A percentile compares a stretch with the other conserved stretches of the same genome.
These are phyloP conservation scores for Galagoides demidoff DNA, from an alignment of 2,797 vertebrate species.

Conservation along the genomic window DNA sequence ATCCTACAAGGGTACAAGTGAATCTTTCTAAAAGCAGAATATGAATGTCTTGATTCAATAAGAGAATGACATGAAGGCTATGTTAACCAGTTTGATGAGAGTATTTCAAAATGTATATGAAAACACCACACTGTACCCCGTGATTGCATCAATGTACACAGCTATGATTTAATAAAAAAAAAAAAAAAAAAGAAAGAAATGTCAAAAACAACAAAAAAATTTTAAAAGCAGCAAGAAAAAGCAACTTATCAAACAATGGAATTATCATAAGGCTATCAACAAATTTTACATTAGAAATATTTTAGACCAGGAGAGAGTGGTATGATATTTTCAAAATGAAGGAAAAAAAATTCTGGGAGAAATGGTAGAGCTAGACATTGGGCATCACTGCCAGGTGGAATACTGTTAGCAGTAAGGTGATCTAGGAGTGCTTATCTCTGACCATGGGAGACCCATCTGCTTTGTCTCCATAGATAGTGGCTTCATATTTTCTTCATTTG, in stretches of 20 bases:
- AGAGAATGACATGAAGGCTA: too few species aligned
- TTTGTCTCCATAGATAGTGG: neutral
- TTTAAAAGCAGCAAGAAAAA: neutral
- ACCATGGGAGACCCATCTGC: neutral
- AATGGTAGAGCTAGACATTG: conserved; percentile 84
- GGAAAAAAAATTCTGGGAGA: too few species aligned
- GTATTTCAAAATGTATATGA: too few species aligned
- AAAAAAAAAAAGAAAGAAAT: neutral
- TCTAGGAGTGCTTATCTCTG: neutral
- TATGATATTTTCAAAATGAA: neutral
- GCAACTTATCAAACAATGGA: neutral
- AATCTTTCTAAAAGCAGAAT: too few species aligned
- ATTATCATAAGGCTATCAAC: neutral
- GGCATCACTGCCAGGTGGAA: conserved; percentile 89
- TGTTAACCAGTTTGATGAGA: too few species aligned
- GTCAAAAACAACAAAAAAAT: neutral
- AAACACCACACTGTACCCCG: too few species aligned
- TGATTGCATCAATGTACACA: too few species aligned
- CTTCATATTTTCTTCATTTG: conserved; percentile 95
- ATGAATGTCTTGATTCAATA: too few species aligned
- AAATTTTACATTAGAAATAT: neutral
- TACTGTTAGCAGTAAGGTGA: conserved; percentile 91
- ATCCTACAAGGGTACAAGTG: too few species aligned
- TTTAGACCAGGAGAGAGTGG: neutral
- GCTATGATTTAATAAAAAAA: too few species aligned